A percentile compares a stretch with the other conserved stretches of the same genome.
Evolutionary conservation across 2,888 invertebrate genomes (phyloP).

Genomic region (Neoascia interrupta): DNA sequence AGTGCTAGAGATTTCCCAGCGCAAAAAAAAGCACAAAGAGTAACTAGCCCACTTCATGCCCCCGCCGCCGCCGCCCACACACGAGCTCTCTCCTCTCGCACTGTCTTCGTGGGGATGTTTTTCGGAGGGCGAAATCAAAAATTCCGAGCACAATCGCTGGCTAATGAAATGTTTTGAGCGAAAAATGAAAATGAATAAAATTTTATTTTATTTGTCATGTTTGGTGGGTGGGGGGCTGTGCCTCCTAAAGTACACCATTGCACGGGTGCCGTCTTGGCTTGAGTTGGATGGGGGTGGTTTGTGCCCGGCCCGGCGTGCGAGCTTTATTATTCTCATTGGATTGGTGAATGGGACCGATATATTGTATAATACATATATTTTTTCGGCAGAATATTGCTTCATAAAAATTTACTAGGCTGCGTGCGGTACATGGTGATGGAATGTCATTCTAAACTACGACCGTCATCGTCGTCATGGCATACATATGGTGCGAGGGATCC

Average conservation of each 20-base stretch:
- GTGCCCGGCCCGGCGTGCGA: conserved; percentile 47
- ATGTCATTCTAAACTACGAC: conserved; percentile 68
- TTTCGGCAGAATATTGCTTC: conserved; percentile 61
- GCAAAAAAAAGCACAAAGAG: conserved; percentile 3
- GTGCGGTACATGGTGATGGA: conserved; percentile 69
- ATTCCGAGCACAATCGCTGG: conserved; percentile 69
- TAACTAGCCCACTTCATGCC: conserved; percentile 53
- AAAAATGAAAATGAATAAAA: conserved; percentile 70
- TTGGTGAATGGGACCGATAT: conserved; percentile 57
- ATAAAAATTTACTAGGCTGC: conserved; percentile 69
- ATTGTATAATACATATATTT: conserved; percentile 44
- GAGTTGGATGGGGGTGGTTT: neutral
- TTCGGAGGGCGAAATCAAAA: conserved; percentile 51
- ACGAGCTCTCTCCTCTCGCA: neutral
- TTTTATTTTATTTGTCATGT: conserved; percentile 69
- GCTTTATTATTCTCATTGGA: conserved; percentile 67
- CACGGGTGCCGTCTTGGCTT: neutral
- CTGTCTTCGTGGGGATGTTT: conserved; percentile 16
- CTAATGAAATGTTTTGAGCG: conserved; percentile 70
- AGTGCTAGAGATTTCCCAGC: conserved; percentile 60
- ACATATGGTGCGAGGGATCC: conserved; percentile 38
- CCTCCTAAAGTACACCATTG: neutral
- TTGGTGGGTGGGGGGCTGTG: conserved; percentile 3
- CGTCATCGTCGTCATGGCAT: conserved; percentile 15
- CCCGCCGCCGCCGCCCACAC: neutral